phyloP scores from a whole-genome alignment of 2,888 invertebrate genomes.

The Sialis fuliginosa region DNA sequence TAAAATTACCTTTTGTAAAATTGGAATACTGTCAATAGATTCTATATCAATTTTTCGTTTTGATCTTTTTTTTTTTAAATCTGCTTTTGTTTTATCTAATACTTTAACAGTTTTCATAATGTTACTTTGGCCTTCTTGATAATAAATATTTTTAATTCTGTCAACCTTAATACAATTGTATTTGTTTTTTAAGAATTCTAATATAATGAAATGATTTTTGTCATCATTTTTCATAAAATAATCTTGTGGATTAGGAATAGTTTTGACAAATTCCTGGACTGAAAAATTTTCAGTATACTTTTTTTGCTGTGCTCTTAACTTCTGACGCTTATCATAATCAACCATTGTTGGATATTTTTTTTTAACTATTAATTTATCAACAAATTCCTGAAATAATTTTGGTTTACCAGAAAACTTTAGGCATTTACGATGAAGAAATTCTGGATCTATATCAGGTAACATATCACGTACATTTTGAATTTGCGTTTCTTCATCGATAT shows the following conservation, averaged over 20 bases:
- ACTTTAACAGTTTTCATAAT: no score
- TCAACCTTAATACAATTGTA: neutral
- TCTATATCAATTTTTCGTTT: no score
- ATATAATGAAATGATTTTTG: no score
- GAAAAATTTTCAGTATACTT: slow-evolving; percentile 26
- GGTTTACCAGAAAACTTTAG: neutral
- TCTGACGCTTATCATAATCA: slow-evolving; percentile 11
- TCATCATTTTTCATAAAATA: slow-evolving; percentile 13
- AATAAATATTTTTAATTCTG: no score
- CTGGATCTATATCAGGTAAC: slow-evolving; percentile 2
- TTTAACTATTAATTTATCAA: neutral
- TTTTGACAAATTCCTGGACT: slow-evolving; percentile 23
- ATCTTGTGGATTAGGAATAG: slow-evolving; percentile 26
- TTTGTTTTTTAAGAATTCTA: neutral
- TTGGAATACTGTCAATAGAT: no score
- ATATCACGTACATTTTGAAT: neutral
- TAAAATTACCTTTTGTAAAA: no score
- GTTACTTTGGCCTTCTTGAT: no score
- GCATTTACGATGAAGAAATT: neutral
- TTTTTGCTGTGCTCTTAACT: slow-evolving; percentile 21
- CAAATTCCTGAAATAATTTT: neutral
- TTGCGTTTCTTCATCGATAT: slow-evolving; percentile 2
- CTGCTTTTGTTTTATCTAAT: no score
- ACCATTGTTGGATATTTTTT: slow-evolving; percentile 1
- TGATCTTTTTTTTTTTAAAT: no score